Percentiles rank a stretch among this genome's conserved stretches.
Conservation (phyloP, 2,888 invertebrate species). For the Cacoxenus indagator region DNA sequence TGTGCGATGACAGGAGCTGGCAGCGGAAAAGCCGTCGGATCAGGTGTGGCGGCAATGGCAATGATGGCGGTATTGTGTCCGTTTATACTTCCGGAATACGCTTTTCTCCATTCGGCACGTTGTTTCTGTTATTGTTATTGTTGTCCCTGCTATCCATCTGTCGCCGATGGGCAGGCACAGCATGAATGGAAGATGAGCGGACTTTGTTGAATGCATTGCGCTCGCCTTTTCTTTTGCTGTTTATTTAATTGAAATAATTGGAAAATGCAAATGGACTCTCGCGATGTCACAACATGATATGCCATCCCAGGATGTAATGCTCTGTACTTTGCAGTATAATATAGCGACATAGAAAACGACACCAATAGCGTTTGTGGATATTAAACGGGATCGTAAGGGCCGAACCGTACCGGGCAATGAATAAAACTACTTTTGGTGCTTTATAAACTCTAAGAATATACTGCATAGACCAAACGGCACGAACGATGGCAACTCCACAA, state of each 20-base stretch:
- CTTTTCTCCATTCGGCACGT: neutral
- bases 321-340: too few relatives aligned
- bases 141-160: neutral
- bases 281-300: conserved; percentile 6
- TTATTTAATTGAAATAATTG: conserved; percentile 62
- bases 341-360: too few relatives aligned
- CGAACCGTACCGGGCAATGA: too few relatives aligned
- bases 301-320: too few relatives aligned
- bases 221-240: conserved; percentile 40
- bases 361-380: too few relatives aligned
- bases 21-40: neutral
- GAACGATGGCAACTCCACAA: too few relatives aligned
- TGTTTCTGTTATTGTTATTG: neutral
- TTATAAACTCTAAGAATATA: too few relatives aligned
- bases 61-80: conserved; percentile 19
- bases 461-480: too few relatives aligned
- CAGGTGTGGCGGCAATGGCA: neutral
- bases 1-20: neutral
- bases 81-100: neutral
- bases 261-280: conserved; percentile 54
- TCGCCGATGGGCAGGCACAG: neutral
- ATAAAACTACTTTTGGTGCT: too few relatives aligned
- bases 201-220: neutral
- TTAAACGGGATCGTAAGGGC: too few relatives aligned
- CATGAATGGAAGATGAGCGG: neutral